Evolutionary conservation across 2,797 vertebrate genomes (phyloP).

Genomic region (Phyllotis vaccarum): DNA sequence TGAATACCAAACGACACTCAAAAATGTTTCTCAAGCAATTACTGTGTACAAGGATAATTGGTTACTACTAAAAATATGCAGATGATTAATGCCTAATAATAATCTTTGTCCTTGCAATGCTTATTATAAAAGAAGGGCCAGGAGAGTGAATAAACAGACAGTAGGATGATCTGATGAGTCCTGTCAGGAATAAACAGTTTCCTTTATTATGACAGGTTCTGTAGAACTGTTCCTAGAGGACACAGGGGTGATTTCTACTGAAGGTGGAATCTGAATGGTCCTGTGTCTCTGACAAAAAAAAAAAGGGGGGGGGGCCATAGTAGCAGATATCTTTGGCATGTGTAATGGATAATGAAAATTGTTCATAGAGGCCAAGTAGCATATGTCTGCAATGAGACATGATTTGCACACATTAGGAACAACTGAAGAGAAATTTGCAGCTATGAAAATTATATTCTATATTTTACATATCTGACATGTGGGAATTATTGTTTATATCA

Average conservation of each 20-base stretch:
- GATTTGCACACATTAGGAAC: not conserved
- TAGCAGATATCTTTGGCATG: not conserved
- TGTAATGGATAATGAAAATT: not conserved
- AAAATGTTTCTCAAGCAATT: conserved; percentile 3
- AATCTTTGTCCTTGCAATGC: not conserved
- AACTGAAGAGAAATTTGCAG: not conserved
- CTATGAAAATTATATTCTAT: not conserved
- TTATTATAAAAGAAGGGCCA: not conserved
- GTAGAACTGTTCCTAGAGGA: not conserved
- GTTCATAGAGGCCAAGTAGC: not conserved
- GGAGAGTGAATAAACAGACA: not conserved
- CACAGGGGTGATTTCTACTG: not conserved
- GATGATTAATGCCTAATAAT: not conserved
- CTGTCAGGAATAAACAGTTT: not conserved
- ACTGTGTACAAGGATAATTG: not conserved
- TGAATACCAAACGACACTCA: not conserved
- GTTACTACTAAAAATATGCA: not conserved
- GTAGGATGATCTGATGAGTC: not conserved
- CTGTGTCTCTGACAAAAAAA: conserved; percentile 6
- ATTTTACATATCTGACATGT: not conserved
- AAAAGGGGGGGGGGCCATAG: not conserved
- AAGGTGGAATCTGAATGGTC: not conserved
- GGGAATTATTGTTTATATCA: not conserved
- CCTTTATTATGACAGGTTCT: not conserved
- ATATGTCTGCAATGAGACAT: not conserved